A percentile compares a stretch with the other conserved stretches of the same genome.
These are phyloP conservation scores for Cydia strobilella DNA, from an alignment of 1,140 invertebrate genomes.

Conservation along the genomic window DNA sequence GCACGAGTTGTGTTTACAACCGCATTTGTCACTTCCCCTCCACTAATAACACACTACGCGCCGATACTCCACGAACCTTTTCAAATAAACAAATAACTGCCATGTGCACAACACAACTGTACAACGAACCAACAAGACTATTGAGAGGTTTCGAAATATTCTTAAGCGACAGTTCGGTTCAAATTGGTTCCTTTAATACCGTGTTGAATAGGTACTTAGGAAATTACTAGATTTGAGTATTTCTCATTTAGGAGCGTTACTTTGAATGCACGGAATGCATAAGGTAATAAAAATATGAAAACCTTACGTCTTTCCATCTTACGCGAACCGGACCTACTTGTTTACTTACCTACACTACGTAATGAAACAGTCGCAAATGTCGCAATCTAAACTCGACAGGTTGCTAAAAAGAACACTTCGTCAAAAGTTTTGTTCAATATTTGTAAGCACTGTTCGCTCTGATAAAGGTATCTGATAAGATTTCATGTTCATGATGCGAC, in stretches of 20 bases:
- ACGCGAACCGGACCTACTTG: neutral
- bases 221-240: neutral
- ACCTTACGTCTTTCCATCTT: neutral
- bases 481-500: neutral
- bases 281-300: neutral
- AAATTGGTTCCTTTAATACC: neutral
- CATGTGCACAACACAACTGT: neutral
- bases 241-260: neutral
- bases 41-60: constrained; percentile 59
- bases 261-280: neutral
- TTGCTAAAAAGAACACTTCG: neutral
- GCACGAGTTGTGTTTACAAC: constrained; percentile 61
- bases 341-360: neutral
- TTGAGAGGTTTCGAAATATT: constrained; percentile 8
- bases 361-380: neutral
- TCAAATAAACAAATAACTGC: constrained; percentile 58
- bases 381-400: neutral
- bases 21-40: constrained; percentile 68
- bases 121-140: neutral
- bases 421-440: neutral
- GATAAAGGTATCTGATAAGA: neutral
- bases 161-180: neutral
- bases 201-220: neutral
- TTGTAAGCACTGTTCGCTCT: neutral
- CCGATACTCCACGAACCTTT: constrained; percentile 51